These are phyloP conservation scores for Sicus ferrugineus DNA, from an alignment of 2,888 invertebrate species.

Conservation along the genomic window DNA sequence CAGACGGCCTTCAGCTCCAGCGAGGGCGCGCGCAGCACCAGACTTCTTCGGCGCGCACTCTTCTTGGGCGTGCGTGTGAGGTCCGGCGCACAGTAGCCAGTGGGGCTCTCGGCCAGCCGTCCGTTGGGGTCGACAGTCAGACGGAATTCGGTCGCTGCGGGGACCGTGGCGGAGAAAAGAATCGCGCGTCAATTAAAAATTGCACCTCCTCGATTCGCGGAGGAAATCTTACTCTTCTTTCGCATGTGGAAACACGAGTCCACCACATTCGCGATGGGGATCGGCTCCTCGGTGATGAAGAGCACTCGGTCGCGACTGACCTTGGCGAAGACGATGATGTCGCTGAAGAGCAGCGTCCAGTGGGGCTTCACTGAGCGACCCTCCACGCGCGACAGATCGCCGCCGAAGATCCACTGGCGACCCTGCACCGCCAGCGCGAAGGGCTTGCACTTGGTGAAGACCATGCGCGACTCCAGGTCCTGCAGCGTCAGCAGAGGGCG, in stretches of 20 bases:
- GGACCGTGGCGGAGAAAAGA: background rate
- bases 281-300: conserved; percentile 87
- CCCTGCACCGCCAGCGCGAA: conserved; percentile 84
- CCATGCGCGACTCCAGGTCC: conserved; percentile 85
- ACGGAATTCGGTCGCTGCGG: conserved; percentile 83
- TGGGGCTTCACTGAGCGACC: conserved; percentile 82
- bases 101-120: conserved; percentile 73
- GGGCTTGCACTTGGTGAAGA: conserved; percentile 91
- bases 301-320: conserved; percentile 86
- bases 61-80: conserved; percentile 71
- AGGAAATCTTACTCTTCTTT: conserved; percentile 73
- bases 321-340: conserved; percentile 84
- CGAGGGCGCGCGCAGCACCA: conserved; percentile 81
- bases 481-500: conserved; percentile 82
- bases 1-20: conserved; percentile 87
- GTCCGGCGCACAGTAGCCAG: conserved; percentile 77
- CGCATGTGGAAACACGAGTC: conserved; percentile 87
- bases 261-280: conserved; percentile 78
- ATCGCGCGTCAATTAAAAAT: background rate
- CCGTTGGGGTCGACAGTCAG: conserved; percentile 75
- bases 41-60: conserved; percentile 72
- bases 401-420: conserved; percentile 89
- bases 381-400: conserved; percentile 83
- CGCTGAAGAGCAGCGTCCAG: conserved; percentile 86
- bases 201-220: background rate